These are phyloP conservation scores for Drosophila nigricruria DNA, from an alignment of 2,888 invertebrate genomes.

Conservation along the genomic window DNA sequence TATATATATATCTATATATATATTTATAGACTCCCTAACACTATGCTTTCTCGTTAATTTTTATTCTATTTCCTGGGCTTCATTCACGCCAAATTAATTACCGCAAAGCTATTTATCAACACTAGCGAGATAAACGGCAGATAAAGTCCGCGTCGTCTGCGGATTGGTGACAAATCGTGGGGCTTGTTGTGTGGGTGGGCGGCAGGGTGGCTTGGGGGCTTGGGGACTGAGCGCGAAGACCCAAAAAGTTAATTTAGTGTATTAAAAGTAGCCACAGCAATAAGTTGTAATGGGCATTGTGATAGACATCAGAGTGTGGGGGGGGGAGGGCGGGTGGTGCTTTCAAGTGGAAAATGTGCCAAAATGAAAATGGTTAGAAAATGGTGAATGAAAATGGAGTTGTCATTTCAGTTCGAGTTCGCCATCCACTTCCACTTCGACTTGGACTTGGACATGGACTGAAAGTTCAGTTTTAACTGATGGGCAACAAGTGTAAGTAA, in stretches of 20 bases:
- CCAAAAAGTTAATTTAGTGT: conserved; percentile 73
- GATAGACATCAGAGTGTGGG: conserved; percentile 57
- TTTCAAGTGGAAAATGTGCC: conserved; percentile 64
- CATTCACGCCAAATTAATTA: conserved; percentile 75
- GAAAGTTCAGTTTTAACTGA: conserved; percentile 57
- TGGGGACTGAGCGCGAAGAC: background rate
- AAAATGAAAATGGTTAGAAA: conserved; percentile 25
- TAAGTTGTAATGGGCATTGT: conserved; percentile 66
- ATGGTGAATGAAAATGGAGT: conserved; percentile 49
- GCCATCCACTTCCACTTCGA: background rate
- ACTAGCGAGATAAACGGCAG: conserved; percentile 66
- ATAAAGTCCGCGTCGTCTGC: conserved; percentile 61
- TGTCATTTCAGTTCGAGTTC: conserved; percentile 42
- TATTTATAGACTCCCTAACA: background rate
- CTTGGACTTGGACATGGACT: background rate
- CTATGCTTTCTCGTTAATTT: conserved; percentile 1
- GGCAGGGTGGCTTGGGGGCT: too few species aligned
- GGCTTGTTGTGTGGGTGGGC: background rate
- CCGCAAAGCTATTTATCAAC: conserved; percentile 72
- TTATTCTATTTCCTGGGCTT: conserved; percentile 41
- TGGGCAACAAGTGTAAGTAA: conserved; percentile 72
- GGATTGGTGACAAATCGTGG: conserved; percentile 49
- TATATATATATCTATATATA: background rate
- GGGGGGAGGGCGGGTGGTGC: conserved; percentile 3
- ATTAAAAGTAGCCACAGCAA: conserved; percentile 74